Conservation (phyloP, 2,113 vertebrate genomes). For the Sus scrofa region T2T-Sscrofa CM000829.6:50393001-50393500, state of each 20-base stretch:
- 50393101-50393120: not conserved
- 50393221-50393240: not conserved
- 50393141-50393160: slow-evolving; percentile 28
- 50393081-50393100: not conserved
- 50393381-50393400: not conserved
- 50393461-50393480: no score
- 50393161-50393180: not conserved
- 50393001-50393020: not conserved
- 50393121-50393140: not conserved
- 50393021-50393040: not conserved
- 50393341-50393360: not conserved
- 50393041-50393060: not conserved
- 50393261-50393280: slow-evolving; percentile 49
- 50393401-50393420: not conserved
- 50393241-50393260: not conserved
- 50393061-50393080: not conserved
- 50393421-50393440: not conserved
- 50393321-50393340: not conserved
- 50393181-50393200: slow-evolving; percentile 20
- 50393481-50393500: no score
- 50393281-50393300: not conserved
- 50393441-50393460: not conserved
- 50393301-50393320: slow-evolving; percentile 10
- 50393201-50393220: not conserved
- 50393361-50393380: not conserved